A percentile compares a stretch with the other conserved stretches of the same genome.
These are phyloP conservation scores for Percina caprodes DNA, from an alignment of 2,113 vertebrate genomes.

Conservation along the genomic window DNA sequence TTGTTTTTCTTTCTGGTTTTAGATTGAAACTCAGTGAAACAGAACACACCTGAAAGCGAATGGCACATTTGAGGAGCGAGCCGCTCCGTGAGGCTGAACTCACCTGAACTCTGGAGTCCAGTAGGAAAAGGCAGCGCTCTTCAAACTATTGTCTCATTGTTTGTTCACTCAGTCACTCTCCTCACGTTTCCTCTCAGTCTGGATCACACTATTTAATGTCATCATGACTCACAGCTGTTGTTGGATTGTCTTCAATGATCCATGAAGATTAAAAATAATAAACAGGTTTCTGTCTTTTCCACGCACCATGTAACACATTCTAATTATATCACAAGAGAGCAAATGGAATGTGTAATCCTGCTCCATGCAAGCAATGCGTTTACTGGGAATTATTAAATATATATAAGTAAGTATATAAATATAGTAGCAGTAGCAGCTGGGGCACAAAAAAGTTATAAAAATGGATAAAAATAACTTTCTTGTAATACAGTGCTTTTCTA, in stretches of 20 bases:
- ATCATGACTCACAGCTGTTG: constrained; percentile 35
- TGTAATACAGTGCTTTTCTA: too few relatives aligned
- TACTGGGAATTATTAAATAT: too few relatives aligned
- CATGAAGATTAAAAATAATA: constrained; percentile 11
- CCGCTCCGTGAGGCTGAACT: too few relatives aligned
- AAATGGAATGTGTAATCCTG: background rate
- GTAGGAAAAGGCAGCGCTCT: background rate
- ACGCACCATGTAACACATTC: background rate
- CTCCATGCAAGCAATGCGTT: too few relatives aligned
- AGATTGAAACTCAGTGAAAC: background rate
- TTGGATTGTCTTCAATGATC: constrained; percentile 16
- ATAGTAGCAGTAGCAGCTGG: too few relatives aligned
- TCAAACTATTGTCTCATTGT: constrained; percentile 25
- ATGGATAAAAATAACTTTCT: too few relatives aligned
- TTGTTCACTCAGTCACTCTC: constrained; percentile 15
- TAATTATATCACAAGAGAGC: background rate
- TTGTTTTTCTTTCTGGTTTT: background rate
- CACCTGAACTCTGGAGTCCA: background rate
- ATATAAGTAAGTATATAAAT: too few relatives aligned
- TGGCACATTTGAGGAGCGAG: background rate
- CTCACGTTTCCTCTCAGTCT: constrained; percentile 1
- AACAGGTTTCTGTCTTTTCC: constrained; percentile 4
- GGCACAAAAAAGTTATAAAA: too few relatives aligned
- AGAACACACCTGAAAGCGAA: background rate
- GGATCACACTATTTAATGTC: constrained; percentile 9